These are phyloP conservation scores for Mobula birostris DNA, from an alignment of 2,113 vertebrate species.

Conservation along the genomic window DNA sequence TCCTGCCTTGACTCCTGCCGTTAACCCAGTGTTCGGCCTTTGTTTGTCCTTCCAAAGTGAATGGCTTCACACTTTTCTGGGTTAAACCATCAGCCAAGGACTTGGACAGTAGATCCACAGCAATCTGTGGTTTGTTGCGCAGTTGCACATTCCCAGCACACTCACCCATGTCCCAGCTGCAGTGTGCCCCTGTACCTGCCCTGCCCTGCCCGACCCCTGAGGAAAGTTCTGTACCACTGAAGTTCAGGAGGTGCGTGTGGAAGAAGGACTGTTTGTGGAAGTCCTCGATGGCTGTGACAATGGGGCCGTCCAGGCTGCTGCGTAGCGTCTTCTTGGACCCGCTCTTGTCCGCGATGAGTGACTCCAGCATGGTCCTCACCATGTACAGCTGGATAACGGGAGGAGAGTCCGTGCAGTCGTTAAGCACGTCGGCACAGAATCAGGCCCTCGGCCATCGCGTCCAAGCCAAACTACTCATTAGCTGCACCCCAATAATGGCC, in stretches of 20 bases:
- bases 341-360: conserved; percentile 93
- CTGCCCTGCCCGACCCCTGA: neutral
- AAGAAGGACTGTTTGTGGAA: conserved; percentile 99
- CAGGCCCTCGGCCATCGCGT: no score
- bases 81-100: neutral
- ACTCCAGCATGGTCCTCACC: conserved; percentile 97
- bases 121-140: no score
- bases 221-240: conserved; percentile 72
- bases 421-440: no score
- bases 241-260: conserved; percentile 95
- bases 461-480: no score
- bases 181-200: neutral
- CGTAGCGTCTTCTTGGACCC: conserved; percentile 95
- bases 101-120: no score
- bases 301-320: conserved; percentile 91
- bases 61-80: neutral
- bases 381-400: conserved; percentile 80
- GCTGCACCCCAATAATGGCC: no score
- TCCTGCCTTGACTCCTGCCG: no score
- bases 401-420: neutral
- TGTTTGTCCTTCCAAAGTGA: no score
- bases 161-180: no score
- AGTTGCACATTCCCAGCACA: neutral
- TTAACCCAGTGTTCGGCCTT: no score
- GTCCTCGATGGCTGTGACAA: conserved; percentile 92